Evolutionary conservation across 2,888 invertebrate genomes (phyloP), one percentile per base, ranked within the genome.

Genomic region (Polymixis lichenea): DNA sequence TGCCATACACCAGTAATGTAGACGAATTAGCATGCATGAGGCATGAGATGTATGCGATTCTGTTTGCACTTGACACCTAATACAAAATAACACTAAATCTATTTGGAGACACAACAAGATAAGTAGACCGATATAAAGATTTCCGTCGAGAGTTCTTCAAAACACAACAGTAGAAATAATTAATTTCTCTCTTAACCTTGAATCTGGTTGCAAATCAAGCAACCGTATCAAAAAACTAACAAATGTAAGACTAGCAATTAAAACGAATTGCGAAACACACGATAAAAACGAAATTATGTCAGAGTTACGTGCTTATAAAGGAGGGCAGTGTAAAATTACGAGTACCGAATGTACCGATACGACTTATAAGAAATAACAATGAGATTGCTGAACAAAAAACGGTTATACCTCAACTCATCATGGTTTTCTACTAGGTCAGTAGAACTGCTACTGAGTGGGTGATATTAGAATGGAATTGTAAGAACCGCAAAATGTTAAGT

Each of bases 241-340:
- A 72, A 75, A 86, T 69, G 68, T 64, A 71, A 74, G 22, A 68
- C 71, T 51, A 55, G 66, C 69, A 70, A 86, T 82, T 79, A 87
- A 81, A 85, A 66, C 15, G 72, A 68, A 86, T 75, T 72, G 77
- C 70, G 55, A 73, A 78, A 77, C 60, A 76, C 32, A 79, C 77
- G 19, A 72, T 73, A 75, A 86, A 87, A 83, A 79, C 67, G 60
- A 75, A 87, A 87, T 86, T 82, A 86, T 83, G 72, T 87, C 77
- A 86, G 83, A 75, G 51, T 86, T 77, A 86, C 75, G 73, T 72
- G 75, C 75, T 13, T 61, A 61, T 38, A 78, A 87, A 80, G 61
- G 69, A 80, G 85, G 84, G 58, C 75, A 71, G 28, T 4, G 60
- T 83, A 79, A 80, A 78, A 72, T 72, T 66, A 76, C 65, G 55